Percentiles rank a stretch among this genome's conserved stretches.
Conservation (phyloP, 37 sponge, comb jelly and placozoan genomes). For the Chondrosia reniformis region DNA sequence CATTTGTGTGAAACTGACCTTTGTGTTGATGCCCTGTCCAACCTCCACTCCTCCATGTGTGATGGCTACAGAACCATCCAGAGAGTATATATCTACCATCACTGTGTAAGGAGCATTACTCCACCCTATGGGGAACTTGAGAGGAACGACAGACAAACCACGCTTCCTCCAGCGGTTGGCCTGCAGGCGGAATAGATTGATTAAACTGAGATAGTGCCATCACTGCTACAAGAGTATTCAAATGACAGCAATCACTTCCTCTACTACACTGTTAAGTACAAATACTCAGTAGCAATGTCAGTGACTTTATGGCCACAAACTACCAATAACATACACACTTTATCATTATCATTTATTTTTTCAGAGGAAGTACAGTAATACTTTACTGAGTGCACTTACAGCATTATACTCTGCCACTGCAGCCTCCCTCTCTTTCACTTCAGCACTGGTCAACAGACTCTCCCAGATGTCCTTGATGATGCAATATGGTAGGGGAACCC, state of each 20-base stretch:
- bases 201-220: too few relatives aligned
- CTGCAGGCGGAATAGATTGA: too few relatives aligned
- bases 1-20: constrained; percentile 27
- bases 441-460: constrained; percentile 62
- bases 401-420: constrained; percentile 42
- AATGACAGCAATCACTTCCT: too few relatives aligned
- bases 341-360: too few relatives aligned
- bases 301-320: too few relatives aligned
- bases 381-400: constrained; percentile 23
- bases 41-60: constrained; percentile 72
- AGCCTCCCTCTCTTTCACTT: constrained; percentile 34
- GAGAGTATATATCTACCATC: constrained; percentile 57
- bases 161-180: constrained; percentile 73
- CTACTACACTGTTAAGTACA: too few relatives aligned
- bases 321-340: too few relatives aligned
- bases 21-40: constrained; percentile 80
- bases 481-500: constrained; percentile 61
- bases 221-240: too few relatives aligned
- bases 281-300: too few relatives aligned
- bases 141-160: constrained; percentile 47
- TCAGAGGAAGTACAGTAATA: neutral
- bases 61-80: constrained; percentile 73
- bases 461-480: constrained; percentile 61
- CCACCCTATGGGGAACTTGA: constrained; percentile 45
- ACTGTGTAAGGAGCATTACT: constrained; percentile 43